Evolutionary conservation across 1,140 invertebrate species (phyloP).

Genomic region (Trinorchestia longiramus): DNA sequence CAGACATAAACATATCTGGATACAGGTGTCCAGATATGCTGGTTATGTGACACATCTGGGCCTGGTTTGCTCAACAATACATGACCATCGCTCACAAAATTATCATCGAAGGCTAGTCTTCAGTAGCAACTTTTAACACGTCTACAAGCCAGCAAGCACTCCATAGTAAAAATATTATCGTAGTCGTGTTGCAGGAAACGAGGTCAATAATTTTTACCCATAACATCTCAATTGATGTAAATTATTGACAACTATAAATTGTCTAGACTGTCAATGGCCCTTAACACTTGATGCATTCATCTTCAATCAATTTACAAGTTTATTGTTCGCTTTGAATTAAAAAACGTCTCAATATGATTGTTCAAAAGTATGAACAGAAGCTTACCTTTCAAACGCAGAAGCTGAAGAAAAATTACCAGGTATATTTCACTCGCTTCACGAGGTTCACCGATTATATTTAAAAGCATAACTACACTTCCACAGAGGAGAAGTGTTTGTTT

Average conservation of each 20-base stretch:
- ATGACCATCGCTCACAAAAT: background rate
- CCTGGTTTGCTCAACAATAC: background rate
- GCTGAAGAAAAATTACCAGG: background rate
- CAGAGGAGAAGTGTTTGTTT: background rate
- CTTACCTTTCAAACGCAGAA: background rate
- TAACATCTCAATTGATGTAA: background rate
- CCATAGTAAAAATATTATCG: background rate
- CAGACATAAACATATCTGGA: too few species aligned
- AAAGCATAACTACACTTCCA: background rate
- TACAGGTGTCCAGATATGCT: too few species aligned
- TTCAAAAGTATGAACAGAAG: background rate
- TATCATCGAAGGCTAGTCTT: background rate
- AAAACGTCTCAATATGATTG: background rate
- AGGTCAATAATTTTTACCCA: background rate
- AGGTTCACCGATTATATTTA: background rate
- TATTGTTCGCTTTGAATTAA: background rate
- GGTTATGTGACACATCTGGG: background rate
- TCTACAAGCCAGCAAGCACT: background rate
- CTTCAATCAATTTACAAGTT: background rate
- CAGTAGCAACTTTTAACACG: background rate
- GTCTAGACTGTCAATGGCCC: background rate
- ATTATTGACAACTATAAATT: background rate
- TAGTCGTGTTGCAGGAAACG: background rate
- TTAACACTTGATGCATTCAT: background rate
- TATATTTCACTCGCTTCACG: constrained; percentile 1